Evolutionary conservation across 2,797 vertebrate species (phyloP).

Genomic region (Jordanella pulchra): DNA sequence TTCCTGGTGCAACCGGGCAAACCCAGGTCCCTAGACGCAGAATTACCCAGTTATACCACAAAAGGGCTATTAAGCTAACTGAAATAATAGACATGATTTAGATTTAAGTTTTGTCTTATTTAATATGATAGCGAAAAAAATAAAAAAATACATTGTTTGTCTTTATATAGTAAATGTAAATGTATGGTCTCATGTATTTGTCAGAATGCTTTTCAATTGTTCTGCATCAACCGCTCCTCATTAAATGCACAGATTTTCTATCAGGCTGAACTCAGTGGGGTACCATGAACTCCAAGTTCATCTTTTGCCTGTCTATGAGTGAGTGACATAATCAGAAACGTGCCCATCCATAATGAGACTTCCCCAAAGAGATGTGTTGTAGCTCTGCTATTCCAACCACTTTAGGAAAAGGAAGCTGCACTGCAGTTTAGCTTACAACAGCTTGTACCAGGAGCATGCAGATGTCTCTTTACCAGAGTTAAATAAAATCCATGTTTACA

Average conservation of each 20-base stretch:
- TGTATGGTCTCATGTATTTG: not conserved
- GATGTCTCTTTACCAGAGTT: slow-evolving; percentile 28
- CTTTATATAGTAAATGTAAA: not conserved
- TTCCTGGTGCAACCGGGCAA: no score
- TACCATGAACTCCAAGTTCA: slow-evolving; percentile 45
- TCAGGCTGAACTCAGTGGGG: slow-evolving; percentile 16
- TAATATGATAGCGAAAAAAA: not conserved
- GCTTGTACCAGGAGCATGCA: slow-evolving; percentile 15
- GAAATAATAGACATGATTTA: no score
- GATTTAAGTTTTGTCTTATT: not conserved
- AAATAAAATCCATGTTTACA: slow-evolving; percentile 27
- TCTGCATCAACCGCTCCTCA: slow-evolving; percentile 16
- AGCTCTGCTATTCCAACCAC: slow-evolving; percentile 44
- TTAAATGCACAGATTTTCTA: slow-evolving; percentile 13
- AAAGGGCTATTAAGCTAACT: no score
- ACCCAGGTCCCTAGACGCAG: no score
- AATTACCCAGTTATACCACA: no score
- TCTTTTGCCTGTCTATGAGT: slow-evolving; percentile 39
- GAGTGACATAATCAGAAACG: slow-evolving; percentile 62
- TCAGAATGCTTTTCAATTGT: slow-evolving; percentile 20
- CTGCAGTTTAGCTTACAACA: slow-evolving; percentile 6
- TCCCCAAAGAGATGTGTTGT: slow-evolving; percentile 57
- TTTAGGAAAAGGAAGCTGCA: slow-evolving; percentile 24
- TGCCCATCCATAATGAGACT: slow-evolving; percentile 51
- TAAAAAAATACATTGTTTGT: not conserved